A percentile compares a stretch with the other conserved stretches of the same genome.
phyloP scores from a whole-genome alignment of 2,797 vertebrate genomes.

The Lophura swinhoii region DNA sequence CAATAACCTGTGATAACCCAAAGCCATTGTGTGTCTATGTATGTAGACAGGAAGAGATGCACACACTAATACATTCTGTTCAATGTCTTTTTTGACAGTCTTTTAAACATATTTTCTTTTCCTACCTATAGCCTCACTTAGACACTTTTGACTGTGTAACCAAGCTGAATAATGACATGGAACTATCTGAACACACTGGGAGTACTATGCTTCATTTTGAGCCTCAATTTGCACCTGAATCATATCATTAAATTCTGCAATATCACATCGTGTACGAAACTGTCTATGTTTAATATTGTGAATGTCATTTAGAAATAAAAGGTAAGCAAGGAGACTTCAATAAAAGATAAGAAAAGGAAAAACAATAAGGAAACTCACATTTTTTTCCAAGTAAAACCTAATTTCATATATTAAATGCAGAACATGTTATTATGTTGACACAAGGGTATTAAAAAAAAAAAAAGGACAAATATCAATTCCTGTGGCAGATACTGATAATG shows the following conservation, averaged over 20 bases:
- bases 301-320: not conserved
- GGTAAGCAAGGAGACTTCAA: not conserved
- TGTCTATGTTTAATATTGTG: not conserved
- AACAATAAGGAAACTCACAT: not conserved
- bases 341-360: not conserved
- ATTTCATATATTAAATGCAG: not conserved
- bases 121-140: not conserved
- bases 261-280: not conserved
- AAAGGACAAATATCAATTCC: not conserved
- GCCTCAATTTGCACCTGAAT: conserved; percentile 24
- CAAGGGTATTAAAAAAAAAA: not conserved
- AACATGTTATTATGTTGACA: not conserved
- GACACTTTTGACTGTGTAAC: not conserved
- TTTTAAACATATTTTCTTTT: not conserved
- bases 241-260: not conserved
- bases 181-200: not conserved
- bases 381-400: not conserved
- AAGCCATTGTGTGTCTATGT: not conserved
- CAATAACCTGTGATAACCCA: not conserved
- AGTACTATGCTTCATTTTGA: not conserved
- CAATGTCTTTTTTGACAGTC: not conserved
- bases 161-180: conserved; percentile 15
- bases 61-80: rapidly evolving
- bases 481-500: not conserved
- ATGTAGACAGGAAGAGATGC: not conserved